Percentiles rank a stretch among this genome's conserved stretches.
Conservation (phyloP, 2,797 vertebrate species). For the Lithobates sylvaticus region DNA sequence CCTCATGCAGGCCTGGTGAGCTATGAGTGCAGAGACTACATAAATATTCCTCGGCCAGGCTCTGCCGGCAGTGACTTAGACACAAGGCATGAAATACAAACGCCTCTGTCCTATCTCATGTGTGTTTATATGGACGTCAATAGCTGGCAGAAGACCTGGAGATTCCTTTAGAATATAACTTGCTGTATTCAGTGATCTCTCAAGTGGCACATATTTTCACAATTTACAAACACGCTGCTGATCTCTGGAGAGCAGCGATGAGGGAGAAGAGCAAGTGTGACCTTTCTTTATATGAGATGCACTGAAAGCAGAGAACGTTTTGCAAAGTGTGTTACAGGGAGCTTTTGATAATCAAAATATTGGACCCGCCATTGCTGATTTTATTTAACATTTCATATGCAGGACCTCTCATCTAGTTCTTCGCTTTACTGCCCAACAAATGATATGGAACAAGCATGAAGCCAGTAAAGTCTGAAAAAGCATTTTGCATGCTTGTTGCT, state of each 20-base stretch:
- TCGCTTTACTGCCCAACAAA: neutral
- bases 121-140: conserved; percentile 54
- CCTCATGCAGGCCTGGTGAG: neutral
- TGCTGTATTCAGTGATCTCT: conserved; percentile 20
- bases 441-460: neutral
- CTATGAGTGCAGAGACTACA: neutral
- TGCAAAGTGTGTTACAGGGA: too few species aligned
- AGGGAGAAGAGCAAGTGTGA: neutral
- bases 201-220: conserved; percentile 31
- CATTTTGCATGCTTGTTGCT: too few species aligned
- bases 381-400: too few species aligned
- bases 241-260: neutral
- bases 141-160: conserved; percentile 44
- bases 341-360: neutral
- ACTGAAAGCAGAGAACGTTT: too few species aligned
- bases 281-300: neutral
- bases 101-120: conserved; percentile 46
- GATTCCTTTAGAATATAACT: conserved; percentile 44
- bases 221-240: conserved; percentile 45
- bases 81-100: conserved; percentile 26
- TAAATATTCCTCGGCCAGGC: conserved; percentile 6
- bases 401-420: neutral
- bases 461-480: neutral
- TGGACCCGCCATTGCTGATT: neutral
- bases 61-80: conserved; percentile 6